These are phyloP conservation scores for Chelonoidis abingdonii DNA, from an alignment of 2,113 vertebrate species.

Conservation along the genomic window DNA sequence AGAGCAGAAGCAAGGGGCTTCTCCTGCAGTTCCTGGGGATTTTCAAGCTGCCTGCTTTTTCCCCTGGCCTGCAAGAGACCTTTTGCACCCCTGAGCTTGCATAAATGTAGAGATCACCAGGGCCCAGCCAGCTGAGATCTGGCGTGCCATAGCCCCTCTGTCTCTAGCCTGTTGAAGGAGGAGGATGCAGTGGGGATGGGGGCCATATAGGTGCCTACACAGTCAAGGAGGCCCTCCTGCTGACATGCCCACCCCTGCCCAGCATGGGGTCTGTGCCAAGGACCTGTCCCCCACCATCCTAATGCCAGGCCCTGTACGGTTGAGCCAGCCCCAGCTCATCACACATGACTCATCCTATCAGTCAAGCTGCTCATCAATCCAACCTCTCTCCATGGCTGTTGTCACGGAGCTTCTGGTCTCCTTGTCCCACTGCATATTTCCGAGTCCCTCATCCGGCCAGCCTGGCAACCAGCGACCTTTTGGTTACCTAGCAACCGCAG, in stretches of 20 bases:
- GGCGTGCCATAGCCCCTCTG: background rate
- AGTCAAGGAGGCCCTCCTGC: background rate
- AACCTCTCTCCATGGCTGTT: rapidly evolving
- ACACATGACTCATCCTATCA: rapidly evolving
- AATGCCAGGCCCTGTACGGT: rapidly evolving
- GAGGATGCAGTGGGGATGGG: background rate
- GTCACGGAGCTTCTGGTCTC: background rate
- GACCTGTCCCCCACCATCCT: background rate
- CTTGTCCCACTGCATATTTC: background rate
- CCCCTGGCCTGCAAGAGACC: background rate
- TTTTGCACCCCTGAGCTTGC: background rate
- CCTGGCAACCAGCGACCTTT: rapidly evolving
- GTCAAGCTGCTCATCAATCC: background rate
- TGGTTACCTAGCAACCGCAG: background rate
- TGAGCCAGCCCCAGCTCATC: background rate
- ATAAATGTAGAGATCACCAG: background rate
- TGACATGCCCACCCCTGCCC: background rate
- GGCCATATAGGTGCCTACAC: background rate
- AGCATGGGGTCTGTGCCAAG: background rate
- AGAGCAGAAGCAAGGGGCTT: slow-evolving; percentile 19
- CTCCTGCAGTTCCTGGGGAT: background rate
- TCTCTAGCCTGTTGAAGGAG: background rate
- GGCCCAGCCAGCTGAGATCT: background rate
- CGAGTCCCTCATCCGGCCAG: background rate
- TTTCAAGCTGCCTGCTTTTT: background rate